A percentile compares a stretch with the other conserved stretches of the same genome.
phyloP scores from a whole-genome alignment of 2,113 vertebrate genomes.

The Sciurus niger region DNA sequence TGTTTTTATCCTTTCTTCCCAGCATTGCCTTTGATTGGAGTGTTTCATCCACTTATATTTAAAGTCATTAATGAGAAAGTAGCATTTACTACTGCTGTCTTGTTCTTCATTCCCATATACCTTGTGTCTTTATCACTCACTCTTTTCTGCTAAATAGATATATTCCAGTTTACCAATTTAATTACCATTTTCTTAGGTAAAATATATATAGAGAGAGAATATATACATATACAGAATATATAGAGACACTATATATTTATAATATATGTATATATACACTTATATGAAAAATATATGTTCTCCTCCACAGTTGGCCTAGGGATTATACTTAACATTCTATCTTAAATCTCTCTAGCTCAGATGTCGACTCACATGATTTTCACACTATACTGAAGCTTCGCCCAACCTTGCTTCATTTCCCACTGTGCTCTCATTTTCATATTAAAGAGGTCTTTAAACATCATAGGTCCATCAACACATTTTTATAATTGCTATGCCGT shows the following conservation, averaged over 20 bases:
- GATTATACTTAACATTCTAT: not conserved
- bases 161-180: not conserved
- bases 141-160: not conserved
- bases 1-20: not conserved
- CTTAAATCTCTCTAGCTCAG: not conserved
- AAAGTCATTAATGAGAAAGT: not conserved
- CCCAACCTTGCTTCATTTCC: not conserved
- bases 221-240: too few relatives aligned
- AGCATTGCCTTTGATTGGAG: not conserved
- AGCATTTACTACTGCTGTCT: not conserved
- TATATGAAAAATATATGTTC: too few relatives aligned
- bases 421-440: not conserved
- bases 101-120: not conserved
- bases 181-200: not conserved
- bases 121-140: not conserved
- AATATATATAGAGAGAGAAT: too few relatives aligned
- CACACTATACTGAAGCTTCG: not conserved
- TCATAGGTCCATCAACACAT: not conserved
- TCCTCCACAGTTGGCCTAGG: not conserved
- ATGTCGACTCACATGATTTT: not conserved
- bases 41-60: constrained; percentile 29
- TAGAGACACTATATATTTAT: too few relatives aligned
- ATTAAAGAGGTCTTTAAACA: not conserved
- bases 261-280: too few relatives aligned
- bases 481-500: not conserved